A percentile compares a stretch with the other conserved stretches of the same genome.
These are phyloP conservation scores for Argyra leucocephala DNA, from an alignment of 2,888 invertebrate genomes.

Conservation along the genomic window DNA sequence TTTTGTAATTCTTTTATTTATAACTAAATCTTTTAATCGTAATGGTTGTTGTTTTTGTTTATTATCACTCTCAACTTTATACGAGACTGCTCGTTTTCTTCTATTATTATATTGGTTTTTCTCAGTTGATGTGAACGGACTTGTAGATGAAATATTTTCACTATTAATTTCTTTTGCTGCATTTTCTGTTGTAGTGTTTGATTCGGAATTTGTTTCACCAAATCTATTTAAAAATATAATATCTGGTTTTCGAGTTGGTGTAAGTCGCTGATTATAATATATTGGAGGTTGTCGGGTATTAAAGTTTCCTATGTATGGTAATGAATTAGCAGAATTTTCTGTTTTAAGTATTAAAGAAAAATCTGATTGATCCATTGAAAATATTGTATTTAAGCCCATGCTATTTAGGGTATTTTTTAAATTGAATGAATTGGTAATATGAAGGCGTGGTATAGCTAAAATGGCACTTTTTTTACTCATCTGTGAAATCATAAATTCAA, in stretches of 20 bases:
- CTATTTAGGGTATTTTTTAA: conserved; percentile 48
- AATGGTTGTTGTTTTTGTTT: conserved; percentile 22
- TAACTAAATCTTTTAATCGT: conserved; percentile 27
- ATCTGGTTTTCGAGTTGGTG: neutral
- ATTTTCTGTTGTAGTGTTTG: neutral
- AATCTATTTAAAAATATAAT: neutral
- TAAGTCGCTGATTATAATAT: neutral
- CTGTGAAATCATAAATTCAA: conserved; percentile 39
- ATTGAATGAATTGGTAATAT: conserved; percentile 51
- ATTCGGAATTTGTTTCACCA: neutral
- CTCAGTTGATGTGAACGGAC: neutral
- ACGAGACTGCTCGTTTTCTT: conserved; percentile 25
- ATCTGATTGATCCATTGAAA: conserved; percentile 53
- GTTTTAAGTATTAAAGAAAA: conserved; percentile 51
- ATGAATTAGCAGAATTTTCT: neutral
- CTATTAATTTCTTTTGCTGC: neutral
- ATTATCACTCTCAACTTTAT: conserved; percentile 27
- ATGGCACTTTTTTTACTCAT: conserved; percentile 43
- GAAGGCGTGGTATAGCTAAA: conserved; percentile 62
- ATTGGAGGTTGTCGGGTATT: neutral
- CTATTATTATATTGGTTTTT: conserved; percentile 9
- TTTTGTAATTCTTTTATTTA: conserved; percentile 32
- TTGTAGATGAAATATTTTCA: neutral
- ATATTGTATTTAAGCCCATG: conserved; percentile 56
- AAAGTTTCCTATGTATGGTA: neutral